Percentiles rank a stretch among this genome's conserved stretches.
These are phyloP conservation scores for Ctenopoma kingsleyae DNA, from an alignment of 2,797 vertebrate genomes.

Conservation along the genomic window DNA sequence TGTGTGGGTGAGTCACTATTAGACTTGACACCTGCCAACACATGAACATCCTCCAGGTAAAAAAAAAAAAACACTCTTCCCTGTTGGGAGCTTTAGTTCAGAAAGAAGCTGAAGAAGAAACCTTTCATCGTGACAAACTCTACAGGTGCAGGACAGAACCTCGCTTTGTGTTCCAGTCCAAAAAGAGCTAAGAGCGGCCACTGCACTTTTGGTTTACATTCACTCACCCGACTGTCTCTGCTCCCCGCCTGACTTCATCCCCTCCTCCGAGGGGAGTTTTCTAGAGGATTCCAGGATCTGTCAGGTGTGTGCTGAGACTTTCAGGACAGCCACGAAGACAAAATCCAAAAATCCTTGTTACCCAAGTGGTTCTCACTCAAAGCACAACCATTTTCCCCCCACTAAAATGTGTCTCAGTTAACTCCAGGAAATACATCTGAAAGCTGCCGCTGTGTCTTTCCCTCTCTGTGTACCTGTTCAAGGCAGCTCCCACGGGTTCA, in stretches of 20 bases:
- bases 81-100: background rate
- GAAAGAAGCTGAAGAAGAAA: constrained; percentile 1
- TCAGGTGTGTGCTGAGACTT: constrained; percentile 47
- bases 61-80: constrained; percentile 6
- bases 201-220: constrained; percentile 40
- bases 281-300: constrained; percentile 74
- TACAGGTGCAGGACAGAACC: constrained; percentile 5
- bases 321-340: constrained; percentile 19
- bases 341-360: constrained; percentile 26
- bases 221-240: constrained; percentile 83
- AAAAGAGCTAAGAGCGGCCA: background rate
- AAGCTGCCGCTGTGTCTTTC: constrained; percentile 33
- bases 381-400: background rate
- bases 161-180: background rate
- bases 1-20: constrained; percentile 29
- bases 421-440: constrained; percentile 67
- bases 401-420: constrained; percentile 21
- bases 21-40: constrained; percentile 55
- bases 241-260: constrained; percentile 82
- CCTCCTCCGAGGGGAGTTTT: constrained; percentile 63
- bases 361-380: constrained; percentile 11
- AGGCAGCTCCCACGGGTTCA: constrained; percentile 68
- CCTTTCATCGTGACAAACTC: background rate
- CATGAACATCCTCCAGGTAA: constrained; percentile 16
- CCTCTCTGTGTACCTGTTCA: constrained; percentile 72